phyloP scores from a whole-genome alignment of 2,888 invertebrate species.

The Drosophila ustulata region DNA sequence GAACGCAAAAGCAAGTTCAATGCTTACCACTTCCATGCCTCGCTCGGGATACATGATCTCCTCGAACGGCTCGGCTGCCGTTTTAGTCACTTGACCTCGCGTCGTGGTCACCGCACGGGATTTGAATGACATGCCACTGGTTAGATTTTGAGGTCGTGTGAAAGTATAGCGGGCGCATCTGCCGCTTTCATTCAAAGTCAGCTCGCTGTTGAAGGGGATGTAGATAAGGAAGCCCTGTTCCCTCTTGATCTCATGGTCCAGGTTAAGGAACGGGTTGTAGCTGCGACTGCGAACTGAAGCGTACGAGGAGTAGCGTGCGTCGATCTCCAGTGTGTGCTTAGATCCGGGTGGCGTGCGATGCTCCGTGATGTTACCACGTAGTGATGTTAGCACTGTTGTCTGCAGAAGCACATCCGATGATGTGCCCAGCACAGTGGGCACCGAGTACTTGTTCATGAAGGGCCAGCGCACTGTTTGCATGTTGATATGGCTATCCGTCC shows the following conservation, averaged over 20 bases:
- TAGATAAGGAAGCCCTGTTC: slow-evolving; percentile 89
- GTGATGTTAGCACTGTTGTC: slow-evolving; percentile 87
- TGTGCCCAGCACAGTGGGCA: slow-evolving; percentile 87
- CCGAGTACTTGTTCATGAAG: slow-evolving; percentile 86
- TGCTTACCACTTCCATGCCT: slow-evolving; percentile 79
- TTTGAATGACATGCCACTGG: slow-evolving; percentile 84
- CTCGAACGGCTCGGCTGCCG: slow-evolving; percentile 78
- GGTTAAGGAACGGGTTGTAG: slow-evolving; percentile 88
- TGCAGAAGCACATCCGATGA: slow-evolving; percentile 86
- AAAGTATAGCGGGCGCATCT: slow-evolving; percentile 82
- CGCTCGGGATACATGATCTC: slow-evolving; percentile 83
- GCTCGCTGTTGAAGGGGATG: slow-evolving; percentile 87
- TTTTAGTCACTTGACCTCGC: slow-evolving; percentile 82
- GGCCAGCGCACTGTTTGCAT: slow-evolving; percentile 87
- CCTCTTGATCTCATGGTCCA: slow-evolving; percentile 89
- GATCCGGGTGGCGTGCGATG: slow-evolving; percentile 86
- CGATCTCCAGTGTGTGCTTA: slow-evolving; percentile 88
- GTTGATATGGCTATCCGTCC: slow-evolving; percentile 88
- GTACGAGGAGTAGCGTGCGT: slow-evolving; percentile 87
- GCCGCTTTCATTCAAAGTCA: slow-evolving; percentile 80
- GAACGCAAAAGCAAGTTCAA: not conserved
- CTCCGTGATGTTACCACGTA: slow-evolving; percentile 90
- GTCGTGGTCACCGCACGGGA: slow-evolving; percentile 84
- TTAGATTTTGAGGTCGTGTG: slow-evolving; percentile 83
- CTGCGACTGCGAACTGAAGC: slow-evolving; percentile 85